A percentile compares a stretch with the other conserved stretches of the same genome.
phyloP scores from a whole-genome alignment of 2,113 vertebrate species.

The Percina caprodes region DNA sequence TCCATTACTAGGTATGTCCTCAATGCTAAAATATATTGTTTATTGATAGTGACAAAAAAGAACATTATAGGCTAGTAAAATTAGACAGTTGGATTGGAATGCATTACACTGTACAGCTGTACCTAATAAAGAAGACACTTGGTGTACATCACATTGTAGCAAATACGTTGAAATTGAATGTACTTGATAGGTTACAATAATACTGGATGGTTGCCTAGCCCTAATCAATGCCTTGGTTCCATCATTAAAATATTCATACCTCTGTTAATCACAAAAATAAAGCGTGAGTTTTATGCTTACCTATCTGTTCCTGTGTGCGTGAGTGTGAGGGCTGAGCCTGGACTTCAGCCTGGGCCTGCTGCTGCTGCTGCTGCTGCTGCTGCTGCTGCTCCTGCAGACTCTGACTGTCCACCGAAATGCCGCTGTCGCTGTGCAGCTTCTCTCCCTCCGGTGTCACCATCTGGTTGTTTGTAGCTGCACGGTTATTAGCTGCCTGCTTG shows the following conservation, averaged over 20 bases:
- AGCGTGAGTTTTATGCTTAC: constrained; percentile 51
- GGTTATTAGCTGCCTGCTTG: constrained; percentile 95
- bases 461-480: constrained; percentile 90
- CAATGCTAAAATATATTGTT: background rate
- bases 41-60: background rate
- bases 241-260: background rate
- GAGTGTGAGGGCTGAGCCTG: constrained; percentile 81
- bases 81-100: background rate
- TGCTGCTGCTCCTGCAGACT: constrained; percentile 92
- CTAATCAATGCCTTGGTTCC: background rate
- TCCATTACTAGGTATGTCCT: background rate
- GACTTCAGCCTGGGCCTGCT: constrained; percentile 84
- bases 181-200: background rate
- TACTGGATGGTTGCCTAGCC: background rate
- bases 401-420: constrained; percentile 98
- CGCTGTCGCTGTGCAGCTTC: constrained; percentile 98
- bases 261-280: background rate
- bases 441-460: constrained; percentile 95
- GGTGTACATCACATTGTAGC: background rate
- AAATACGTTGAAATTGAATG: background rate
- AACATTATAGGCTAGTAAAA: background rate
- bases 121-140: background rate
- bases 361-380: constrained; percentile 90
- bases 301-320: constrained; percentile 84
- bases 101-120: background rate